Percentiles rank a stretch among this genome's conserved stretches.
phyloP scores from a whole-genome alignment of 2,888 invertebrate species.

The Syrista parreyssii region DNA sequence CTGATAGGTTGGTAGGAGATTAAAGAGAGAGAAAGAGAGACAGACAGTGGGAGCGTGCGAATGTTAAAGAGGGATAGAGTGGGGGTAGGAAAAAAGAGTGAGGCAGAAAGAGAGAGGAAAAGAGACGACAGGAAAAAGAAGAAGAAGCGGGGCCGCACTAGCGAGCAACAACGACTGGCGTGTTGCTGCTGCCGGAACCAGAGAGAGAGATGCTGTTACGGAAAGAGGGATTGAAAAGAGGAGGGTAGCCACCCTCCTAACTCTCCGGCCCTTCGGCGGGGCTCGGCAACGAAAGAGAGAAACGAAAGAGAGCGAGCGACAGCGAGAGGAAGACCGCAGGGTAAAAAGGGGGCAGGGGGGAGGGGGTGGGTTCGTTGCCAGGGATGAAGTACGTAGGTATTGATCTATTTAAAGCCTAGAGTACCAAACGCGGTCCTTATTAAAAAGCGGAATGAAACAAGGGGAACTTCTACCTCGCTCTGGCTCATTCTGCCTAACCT shows the following conservation, averaged over 20 bases:
- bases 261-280: neutral
- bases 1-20: conserved; percentile 20
- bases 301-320: conserved; percentile 27
- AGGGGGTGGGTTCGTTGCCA: conserved; percentile 62
- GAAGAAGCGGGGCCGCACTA: conserved; percentile 15
- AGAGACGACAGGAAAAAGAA: conserved; percentile 14
- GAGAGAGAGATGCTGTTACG: conserved; percentile 8
- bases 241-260: neutral
- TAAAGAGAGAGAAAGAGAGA: conserved; percentile 27
- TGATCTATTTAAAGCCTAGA: conserved; percentile 67
- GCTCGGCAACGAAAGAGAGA: conserved; percentile 8
- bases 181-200: neutral
- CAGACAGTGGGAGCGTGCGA: conserved; percentile 19
- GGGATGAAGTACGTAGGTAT: conserved; percentile 65
- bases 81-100: conserved; percentile 4
- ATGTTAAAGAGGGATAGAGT: conserved; percentile 23
- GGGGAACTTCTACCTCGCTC: conserved; percentile 44
- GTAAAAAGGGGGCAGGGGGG: conserved; percentile 50
- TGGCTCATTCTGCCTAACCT: conserved; percentile 34
- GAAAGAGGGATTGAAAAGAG: conserved; percentile 8
- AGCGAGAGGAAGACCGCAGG: conserved; percentile 63
- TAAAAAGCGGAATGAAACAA: conserved; percentile 66
- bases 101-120: neutral
- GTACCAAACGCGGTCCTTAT: conserved; percentile 67
- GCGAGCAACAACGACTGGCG: neutral